Base-by-base conservation (phyloP, 2,888 invertebrate genomes). In the Sphinx pinastri region DNA sequence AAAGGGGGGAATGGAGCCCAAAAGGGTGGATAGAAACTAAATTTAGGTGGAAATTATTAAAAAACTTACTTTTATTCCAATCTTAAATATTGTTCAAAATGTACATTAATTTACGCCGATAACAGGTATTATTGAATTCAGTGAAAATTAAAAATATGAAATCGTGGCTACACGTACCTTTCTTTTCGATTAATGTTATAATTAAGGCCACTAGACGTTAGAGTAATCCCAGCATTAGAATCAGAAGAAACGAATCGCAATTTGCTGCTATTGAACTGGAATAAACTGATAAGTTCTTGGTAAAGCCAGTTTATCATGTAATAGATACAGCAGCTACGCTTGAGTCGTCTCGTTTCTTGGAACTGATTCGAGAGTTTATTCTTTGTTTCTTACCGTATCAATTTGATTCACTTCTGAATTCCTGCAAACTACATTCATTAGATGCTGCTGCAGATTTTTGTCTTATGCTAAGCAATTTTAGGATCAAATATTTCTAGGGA, bases 321-420 rank as follows among this genome's bases (percentile, higher is more conserved):
- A 55, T 13, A 52, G 52, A 52, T 52, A 52, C 4, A 3, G 52
- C 52, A 8, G 8, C 11, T 19, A 0, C 19, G 19, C 19, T 19
- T 16, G 10, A 16, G 19, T 54, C 11, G 54, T 55, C 11, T 55
- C 19, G 5, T 54, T 55, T 55, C 55, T 55, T 8, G 19, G 55
- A 25, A 55, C 16, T 10, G 19, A 19, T 3, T 54, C 12, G 11
- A 12, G 55, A 55, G 19, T 55, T 10, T 19, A 11, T 55, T 55
- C 10, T 55, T 19, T 55, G 19, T 11, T 11, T 19, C 55, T 55
- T 55, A 11, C 11, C 55, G 19, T 55, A 60, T 71, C 72, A 68
- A 70, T 69, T 75, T 77, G 70, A 72, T 71, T 38, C 38, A 55
- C n/a, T 55, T 55, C 16, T 19, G n/a, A 11, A 8, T 55, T 19